Evolutionary conservation across 2,113 vertebrate species (phyloP), one percentile per base, ranked within the genome.

Genomic region (Variabilichromis moorii): DNA sequence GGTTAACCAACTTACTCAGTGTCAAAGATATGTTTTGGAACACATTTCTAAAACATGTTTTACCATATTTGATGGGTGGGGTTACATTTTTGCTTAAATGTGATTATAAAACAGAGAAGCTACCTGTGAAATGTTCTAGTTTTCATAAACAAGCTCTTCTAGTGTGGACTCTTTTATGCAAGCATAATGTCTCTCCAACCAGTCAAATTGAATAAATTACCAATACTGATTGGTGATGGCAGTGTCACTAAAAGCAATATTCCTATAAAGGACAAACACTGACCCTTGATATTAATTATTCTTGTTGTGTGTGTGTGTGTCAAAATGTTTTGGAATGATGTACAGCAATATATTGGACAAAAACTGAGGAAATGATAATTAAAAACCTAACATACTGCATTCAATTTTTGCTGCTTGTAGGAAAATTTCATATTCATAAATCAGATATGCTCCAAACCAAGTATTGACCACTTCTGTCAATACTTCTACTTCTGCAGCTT

Each of bases 111-210:
- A 73, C 24, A 16, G 40, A 26, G 13, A 26, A 45, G 68, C 8
- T 73, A 45, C 21, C 21, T 73, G 40, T 73, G 37, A 71, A 71
- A 24, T 24, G 12, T 40, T 42, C 37, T 42, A 16, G 12, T 71
- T 42, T 71, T 42, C 5, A 42, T 71, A 42, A 71, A 24, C 37
- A 71, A 71, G 12, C n/a, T 71, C n/a, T 24, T 71, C 66, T 42
- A 40, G 3, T 24, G 37, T 24, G 12, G 66, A 71, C 0, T 24
- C 66, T 9, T 24, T 0, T 71, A 71, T 42, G 37, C 2, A 1
- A 45, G 66, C 37, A 73, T 10, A 73, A 42, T 8, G 21, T 73
- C 21, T 71, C 66, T 73, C 68, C 68, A 45, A 73, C 21, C 8
- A 71, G 2, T 42, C n/a, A 45, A 45, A 45, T 5, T 6, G 37